A percentile compares a stretch with the other conserved stretches of the same genome.
phyloP scores from a whole-genome alignment of 35 echinoderm and acorn worm species.

The Amphiura filiformis region DNA sequence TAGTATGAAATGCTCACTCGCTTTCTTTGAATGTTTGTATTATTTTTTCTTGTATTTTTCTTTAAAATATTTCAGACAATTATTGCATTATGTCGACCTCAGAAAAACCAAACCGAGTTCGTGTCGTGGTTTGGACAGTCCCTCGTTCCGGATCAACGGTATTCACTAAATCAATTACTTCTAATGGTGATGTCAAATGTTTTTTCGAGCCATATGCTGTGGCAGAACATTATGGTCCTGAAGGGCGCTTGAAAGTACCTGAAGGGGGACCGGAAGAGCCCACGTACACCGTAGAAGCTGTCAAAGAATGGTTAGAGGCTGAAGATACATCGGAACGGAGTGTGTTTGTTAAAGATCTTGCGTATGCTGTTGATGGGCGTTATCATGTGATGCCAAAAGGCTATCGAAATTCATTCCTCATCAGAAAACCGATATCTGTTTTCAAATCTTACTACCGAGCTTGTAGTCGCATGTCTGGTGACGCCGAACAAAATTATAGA shows the following conservation, averaged over 20 bases:
- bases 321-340: background rate
- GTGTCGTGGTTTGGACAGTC: conserved; percentile 27
- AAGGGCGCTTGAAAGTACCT: background rate
- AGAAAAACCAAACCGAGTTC: background rate
- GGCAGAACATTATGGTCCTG: conserved; percentile 40
- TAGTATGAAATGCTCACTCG: too few relatives aligned
- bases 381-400: conserved; percentile 27
- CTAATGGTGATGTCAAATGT: background rate
- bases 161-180: conserved; percentile 3
- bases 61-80: too few relatives aligned
- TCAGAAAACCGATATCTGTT: conserved; percentile 15
- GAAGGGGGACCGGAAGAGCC: background rate
- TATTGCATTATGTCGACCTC: background rate
- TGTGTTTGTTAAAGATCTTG: conserved; percentile 40
- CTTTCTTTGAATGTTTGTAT: too few relatives aligned
- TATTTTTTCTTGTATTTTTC: too few relatives aligned
- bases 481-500: background rate
- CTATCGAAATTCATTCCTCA: conserved; percentile 26
- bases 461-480: background rate
- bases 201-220: conserved; percentile 23
- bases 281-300: background rate
- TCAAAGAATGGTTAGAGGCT: conserved; percentile 20
- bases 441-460: conserved; percentile 25
- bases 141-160: conserved; percentile 26
- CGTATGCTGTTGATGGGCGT: conserved; percentile 10